These are phyloP conservation scores for Torymus texanus DNA, from an alignment of 2,888 invertebrate species.

Conservation along the genomic window DNA sequence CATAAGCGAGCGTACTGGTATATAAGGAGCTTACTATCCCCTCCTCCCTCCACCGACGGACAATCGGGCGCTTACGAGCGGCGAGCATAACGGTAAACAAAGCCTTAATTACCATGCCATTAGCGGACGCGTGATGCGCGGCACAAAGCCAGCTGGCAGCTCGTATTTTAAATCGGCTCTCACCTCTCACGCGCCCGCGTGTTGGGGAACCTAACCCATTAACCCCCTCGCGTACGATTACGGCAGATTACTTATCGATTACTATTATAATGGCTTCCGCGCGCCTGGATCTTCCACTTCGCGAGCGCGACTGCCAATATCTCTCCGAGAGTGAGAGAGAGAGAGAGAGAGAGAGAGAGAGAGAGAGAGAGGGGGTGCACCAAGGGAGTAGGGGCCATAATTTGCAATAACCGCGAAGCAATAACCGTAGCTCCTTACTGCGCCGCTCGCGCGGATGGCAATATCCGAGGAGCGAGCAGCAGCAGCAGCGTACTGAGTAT, in stretches of 20 bases:
- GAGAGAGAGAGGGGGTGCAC: too few relatives aligned
- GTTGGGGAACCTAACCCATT: too few relatives aligned
- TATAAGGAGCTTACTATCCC: conserved; percentile 42
- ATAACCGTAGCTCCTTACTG: conserved; percentile 68
- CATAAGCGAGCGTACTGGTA: not conserved
- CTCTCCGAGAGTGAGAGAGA: conserved; percentile 57
- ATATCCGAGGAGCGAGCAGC: conserved; percentile 8
- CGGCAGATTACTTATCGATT: conserved; percentile 70
- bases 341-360: conserved; percentile 39
- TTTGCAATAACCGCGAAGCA: conserved; percentile 68
- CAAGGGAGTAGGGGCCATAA: conserved; percentile 61
- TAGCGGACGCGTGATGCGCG: conserved; percentile 26
- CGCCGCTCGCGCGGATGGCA: conserved; percentile 28
- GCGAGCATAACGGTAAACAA: conserved; percentile 47
- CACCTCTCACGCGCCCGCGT: too few relatives aligned
- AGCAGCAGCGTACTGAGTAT: conserved; percentile 11
- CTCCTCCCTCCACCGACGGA: conserved; percentile 14
- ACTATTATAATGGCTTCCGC: conserved; percentile 64
- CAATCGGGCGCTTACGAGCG: conserved; percentile 9
- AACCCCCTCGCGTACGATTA: conserved; percentile 65
- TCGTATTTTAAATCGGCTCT: conserved; percentile 63
- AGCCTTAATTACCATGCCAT: conserved; percentile 54
- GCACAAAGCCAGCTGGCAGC: conserved; percentile 51
- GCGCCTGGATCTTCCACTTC: conserved; percentile 33
- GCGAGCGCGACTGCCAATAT: conserved; percentile 48